Base-by-base conservation (phyloP, 2,797 vertebrate genomes). In the Rhyacichthys aspro region DNA sequence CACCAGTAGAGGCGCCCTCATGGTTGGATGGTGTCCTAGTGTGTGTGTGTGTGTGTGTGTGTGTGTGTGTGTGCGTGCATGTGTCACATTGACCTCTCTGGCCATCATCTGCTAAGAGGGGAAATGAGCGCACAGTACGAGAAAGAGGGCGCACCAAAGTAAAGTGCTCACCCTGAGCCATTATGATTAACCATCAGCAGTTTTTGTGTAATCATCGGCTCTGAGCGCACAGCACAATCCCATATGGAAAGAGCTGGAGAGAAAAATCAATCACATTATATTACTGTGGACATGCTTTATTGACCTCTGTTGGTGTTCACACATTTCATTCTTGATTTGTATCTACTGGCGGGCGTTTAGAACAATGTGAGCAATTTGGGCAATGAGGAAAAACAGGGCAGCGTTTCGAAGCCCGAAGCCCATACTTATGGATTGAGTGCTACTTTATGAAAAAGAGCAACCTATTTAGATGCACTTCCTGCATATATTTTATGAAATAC, bases 161-260 rank as follows among this genome's bases (percentile, higher is more conserved):
- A 87, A 85, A 88, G 83, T 87, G 85, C 86, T 90, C 84, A 90
- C 86, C 89, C 87, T 67, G 71, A 85, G 83, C 88, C 82, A 89
- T 88, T 86, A 88, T 91, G 89, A 91, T 90, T 89, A 90, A 90
- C 89, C 83, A 89, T 90, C 83, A 87, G 89, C 88, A 82, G 86
- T 87, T 88, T 53, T 88, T 86, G 81, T 87, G 86, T 91, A 91
- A 91, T 91, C 88, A 91, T 86, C 77, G 79, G 80, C 86, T 83
- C 72, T 66, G 82, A 74, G 82, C 77, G 67, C 72, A 63, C 77
- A 63, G 76, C 85, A 83, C 61, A 86, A 71, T 81, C 71, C 77
- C 43, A 59, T 69, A 85, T 83, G 83, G 85, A 86, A 85, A 84
- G 77, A 70, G 76, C 86, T 76, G 79, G 78, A 72, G 88, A 88